Conservation (phyloP, 2,113 vertebrate genomes). For the Rhineura floridana region DNA sequence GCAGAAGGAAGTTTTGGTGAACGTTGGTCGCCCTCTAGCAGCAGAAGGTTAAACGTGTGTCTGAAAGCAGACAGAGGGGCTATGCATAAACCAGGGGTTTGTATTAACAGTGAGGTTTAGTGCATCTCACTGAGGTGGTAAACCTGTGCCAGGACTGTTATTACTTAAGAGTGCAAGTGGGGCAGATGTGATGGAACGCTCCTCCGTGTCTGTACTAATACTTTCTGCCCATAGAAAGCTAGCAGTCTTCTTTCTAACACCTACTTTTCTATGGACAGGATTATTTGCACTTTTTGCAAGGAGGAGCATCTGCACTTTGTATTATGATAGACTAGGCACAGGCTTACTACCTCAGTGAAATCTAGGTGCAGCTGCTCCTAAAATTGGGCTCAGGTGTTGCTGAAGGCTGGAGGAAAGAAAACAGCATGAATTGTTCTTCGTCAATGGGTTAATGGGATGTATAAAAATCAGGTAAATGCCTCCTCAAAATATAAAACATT, state of each 20-base stretch:
- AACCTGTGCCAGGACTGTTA: background rate
- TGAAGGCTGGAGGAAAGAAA: background rate
- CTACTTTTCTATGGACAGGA: background rate
- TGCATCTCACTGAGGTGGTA: background rate
- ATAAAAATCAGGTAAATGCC: background rate
- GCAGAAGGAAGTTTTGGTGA: background rate
- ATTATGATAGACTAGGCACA: background rate
- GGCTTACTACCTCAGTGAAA: background rate
- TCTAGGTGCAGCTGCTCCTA: background rate
- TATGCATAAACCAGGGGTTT: background rate
- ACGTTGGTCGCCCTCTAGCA: background rate
- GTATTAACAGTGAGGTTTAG: background rate
- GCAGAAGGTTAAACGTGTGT: background rate
- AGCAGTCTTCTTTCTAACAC: background rate
- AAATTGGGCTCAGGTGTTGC: background rate
- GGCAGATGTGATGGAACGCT: background rate
- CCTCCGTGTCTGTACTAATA: background rate
- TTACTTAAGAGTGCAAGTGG: background rate
- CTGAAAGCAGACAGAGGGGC: rapidly evolving
- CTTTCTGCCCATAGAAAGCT: background rate
- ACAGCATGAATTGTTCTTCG: background rate
- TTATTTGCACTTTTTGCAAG: background rate
- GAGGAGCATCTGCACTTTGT: background rate
- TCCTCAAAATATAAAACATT: too few species aligned
- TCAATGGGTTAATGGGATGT: too few species aligned